phyloP scores from a whole-genome alignment of 2,113 vertebrate genomes.

The Sula dactylatra region DNA sequence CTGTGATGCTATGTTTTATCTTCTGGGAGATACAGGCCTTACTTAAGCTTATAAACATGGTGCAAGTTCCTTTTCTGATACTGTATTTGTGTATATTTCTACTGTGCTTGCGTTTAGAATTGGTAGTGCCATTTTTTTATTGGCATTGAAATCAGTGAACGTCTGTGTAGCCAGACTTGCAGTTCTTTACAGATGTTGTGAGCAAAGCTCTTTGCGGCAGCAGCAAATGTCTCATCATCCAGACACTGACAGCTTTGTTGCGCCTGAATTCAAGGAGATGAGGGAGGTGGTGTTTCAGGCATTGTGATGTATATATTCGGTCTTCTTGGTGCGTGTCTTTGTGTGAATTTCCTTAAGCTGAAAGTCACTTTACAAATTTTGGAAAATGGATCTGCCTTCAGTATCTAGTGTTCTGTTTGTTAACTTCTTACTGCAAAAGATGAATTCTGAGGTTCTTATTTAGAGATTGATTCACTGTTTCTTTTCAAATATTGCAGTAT shows the following conservation, averaged over 20 bases:
- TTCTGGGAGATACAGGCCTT: not conserved
- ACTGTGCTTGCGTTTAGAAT: not conserved
- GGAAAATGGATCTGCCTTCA: not conserved
- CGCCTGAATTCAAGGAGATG: not conserved
- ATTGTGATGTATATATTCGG: accelerated
- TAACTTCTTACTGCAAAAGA: not conserved
- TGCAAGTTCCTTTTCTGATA: not conserved
- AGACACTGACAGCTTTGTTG: not conserved
- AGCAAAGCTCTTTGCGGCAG: not conserved
- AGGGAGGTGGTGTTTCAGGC: not conserved
- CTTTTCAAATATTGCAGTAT: conserved; percentile 72
- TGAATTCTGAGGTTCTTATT: not conserved
- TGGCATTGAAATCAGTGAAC: not conserved
- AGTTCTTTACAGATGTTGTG: not conserved
- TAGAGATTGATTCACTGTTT: not conserved
- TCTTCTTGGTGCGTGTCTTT: not conserved
- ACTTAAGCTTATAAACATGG: not conserved
- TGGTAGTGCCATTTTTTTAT: not conserved
- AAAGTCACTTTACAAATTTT: not conserved
- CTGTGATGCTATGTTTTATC: not conserved
- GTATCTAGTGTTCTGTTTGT: not conserved
- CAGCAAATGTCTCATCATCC: not conserved
- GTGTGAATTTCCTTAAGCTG: not conserved
- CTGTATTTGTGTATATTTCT: not conserved
- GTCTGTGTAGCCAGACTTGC: not conserved